phyloP scores from a whole-genome alignment of 1,140 invertebrate species.

The Trachymyrmex septentrionalis region DNA sequence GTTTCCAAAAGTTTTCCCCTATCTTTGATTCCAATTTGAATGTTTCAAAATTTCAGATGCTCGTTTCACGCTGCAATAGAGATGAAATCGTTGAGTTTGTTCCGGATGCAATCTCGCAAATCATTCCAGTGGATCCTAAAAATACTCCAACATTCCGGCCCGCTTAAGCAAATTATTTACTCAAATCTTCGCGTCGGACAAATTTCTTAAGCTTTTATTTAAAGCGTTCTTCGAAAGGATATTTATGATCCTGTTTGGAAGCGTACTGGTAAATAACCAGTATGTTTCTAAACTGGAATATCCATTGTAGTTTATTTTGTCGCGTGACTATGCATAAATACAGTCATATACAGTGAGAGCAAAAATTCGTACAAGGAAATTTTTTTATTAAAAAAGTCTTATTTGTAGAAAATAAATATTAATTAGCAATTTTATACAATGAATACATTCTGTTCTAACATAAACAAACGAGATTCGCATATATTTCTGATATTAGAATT shows the following conservation, averaged over 20 bases:
- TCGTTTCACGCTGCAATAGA: neutral
- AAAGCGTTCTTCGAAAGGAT: neutral
- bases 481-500: too few species aligned
- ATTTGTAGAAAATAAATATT: too few species aligned
- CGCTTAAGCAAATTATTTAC: conserved; percentile 1
- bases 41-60: neutral
- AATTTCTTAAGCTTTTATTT: neutral
- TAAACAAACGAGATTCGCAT: too few species aligned
- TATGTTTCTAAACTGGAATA: too few species aligned
- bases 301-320: neutral
- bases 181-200: neutral
- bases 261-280: neutral
- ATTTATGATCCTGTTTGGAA: neutral
- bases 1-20: neutral
- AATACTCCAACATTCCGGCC: neutral
- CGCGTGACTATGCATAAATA: conserved; percentile 9
- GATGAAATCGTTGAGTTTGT: neutral
- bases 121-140: neutral
- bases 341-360: too few species aligned
- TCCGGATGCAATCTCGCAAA: neutral
- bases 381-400: too few species aligned
- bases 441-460: too few species aligned
- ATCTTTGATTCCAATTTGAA: neutral
- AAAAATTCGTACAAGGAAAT: too few species aligned
- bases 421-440: too few species aligned